Evolutionary conservation across 1,140 invertebrate genomes (phyloP), one percentile per base, ranked within the genome.

Genomic region (Tetranychus urticae): DNA sequence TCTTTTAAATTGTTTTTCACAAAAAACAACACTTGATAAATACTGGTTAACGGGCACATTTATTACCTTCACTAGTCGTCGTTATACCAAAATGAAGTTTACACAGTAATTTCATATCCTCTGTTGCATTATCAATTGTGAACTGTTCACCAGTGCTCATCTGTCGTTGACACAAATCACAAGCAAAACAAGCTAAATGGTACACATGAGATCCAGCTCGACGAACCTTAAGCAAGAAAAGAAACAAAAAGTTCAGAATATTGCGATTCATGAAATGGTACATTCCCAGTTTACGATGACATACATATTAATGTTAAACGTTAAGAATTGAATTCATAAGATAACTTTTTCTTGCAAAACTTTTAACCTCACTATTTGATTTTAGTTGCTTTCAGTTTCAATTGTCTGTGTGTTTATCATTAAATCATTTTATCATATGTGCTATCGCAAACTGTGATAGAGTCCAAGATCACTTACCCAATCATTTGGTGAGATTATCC

Each of bases 121-220:
- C 33, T 10, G 86, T 75, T 69, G 86, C 84, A 65, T 94, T 90
- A 69, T 91, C 82, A 34, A 98, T 77, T 2, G 90, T 90, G 75
- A 97, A 98, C 75, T 97, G 90, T 72, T 98, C 94, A 0, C 92
- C 92, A 0, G 92, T 97, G 50, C 85, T 90, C 42, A 98, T 76
- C 73, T 97, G 94, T 36, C 93, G 78, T 67, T 93, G 92, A 73
- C 94, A 98, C 48, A 86, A 85, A 71, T 97, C 89, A 71, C 94
- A 98, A 7, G 91, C 88, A 74, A 98, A 98, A 76, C 94, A 98
- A 2, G 94, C 93, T 69, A 98, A 76, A 73, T 98, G 94, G 74
- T 96, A 98, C 23, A 97, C 86, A 50, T 88, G 82, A 66, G 91
- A 85, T 56, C 86, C 77, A 8, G 93, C 92, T 71, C 89, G 82